Percentiles rank a stretch among this genome's conserved stretches.
These are phyloP conservation scores for Sarcophaga variegata DNA, from an alignment of 2,888 invertebrate species.

Conservation along the genomic window DNA sequence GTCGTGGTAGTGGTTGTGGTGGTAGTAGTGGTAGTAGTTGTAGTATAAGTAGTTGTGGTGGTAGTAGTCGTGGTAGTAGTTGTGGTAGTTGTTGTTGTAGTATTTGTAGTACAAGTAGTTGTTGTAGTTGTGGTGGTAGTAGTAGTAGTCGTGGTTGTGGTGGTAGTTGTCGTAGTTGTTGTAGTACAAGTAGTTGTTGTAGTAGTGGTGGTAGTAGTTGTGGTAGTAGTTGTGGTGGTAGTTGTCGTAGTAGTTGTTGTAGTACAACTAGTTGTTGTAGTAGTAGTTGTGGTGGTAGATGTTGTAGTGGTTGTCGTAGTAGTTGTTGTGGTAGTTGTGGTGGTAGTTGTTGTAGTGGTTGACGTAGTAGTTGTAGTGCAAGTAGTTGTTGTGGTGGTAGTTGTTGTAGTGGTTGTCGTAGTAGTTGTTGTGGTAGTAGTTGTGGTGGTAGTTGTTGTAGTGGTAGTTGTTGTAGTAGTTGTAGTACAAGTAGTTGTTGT, in stretches of 20 bases:
- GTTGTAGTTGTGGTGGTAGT: slow-evolving; percentile 12
- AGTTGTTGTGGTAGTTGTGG: slow-evolving; percentile 5
- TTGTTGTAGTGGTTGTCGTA: not conserved
- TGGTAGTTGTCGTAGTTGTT: not conserved
- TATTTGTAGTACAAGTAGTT: slow-evolving; percentile 11
- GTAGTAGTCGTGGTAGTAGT: slow-evolving; percentile 7
- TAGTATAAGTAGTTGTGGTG: not conserved
- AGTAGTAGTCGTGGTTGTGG: slow-evolving; percentile 39
- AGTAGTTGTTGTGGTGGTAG: slow-evolving; percentile 2
- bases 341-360: slow-evolving; percentile 11
- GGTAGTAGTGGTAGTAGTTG: not conserved
- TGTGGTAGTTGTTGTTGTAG: slow-evolving; percentile 26
- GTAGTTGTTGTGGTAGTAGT: slow-evolving; percentile 5
- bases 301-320: slow-evolving; percentile 33
- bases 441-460: not conserved
- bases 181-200: slow-evolving; percentile 3
- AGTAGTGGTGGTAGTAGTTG: slow-evolving; percentile 18
- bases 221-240: slow-evolving; percentile 19
- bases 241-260: slow-evolving; percentile 12
- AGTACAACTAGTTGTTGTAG: not conserved
- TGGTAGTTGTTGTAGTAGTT: slow-evolving; percentile 16
- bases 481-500: slow-evolving; percentile 11
- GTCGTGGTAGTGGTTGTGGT: slow-evolving; percentile 19
- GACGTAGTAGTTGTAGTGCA: slow-evolving; percentile 19
- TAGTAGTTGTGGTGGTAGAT: slow-evolving; percentile 37